Evolutionary conservation across 2,888 invertebrate species (phyloP), one percentile per base, ranked within the genome.

Genomic region (Archips xylosteana): DNA sequence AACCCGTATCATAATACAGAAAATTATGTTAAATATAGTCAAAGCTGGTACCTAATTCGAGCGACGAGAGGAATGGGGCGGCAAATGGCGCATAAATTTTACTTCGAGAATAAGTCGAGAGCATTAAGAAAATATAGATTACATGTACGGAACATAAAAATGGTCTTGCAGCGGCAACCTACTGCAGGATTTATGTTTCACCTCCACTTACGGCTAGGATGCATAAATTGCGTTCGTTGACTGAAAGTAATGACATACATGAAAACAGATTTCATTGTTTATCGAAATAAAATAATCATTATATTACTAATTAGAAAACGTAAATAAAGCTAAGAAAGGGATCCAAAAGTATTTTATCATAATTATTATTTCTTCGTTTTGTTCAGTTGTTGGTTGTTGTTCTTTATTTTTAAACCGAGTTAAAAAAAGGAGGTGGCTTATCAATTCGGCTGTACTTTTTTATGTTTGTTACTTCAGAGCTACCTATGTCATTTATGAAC

Each of bases 11-110:
- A 70, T 70, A 78, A 81, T 79, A 81, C 77, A 80, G 78, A 83
- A 82, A 85, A 83, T 81, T 81, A 82, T 84, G 79, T 83, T 83
- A 84, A 85, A 85, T 84, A 81, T 81, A 80, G 84, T 83, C 80
- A 80, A 87, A 87, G 82, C 84, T 84, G 79, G 81, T 82, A 84
- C 84, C 83, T 86, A 86, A 86, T 87, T 87, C 87, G 83, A 84
- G 79, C 83, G 83, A 81, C 83, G 84, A 87, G 84, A 86, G 83
- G 82, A 82, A 87, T 84, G 86, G 84, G 79, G 83, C 83, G 82
- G 88, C 88, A 89, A 92, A 91, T 89, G 89, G 88, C 86, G 83
- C 89, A 92, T 91, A 91, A 90, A 92, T 92, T 89, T 86, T 84
- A 80, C 87, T 87, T 87, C 85, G 84, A 85, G 87, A 89, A 89